phyloP scores from a whole-genome alignment of 2,888 invertebrate species.

The Rhagophthalmus giganteus region DNA sequence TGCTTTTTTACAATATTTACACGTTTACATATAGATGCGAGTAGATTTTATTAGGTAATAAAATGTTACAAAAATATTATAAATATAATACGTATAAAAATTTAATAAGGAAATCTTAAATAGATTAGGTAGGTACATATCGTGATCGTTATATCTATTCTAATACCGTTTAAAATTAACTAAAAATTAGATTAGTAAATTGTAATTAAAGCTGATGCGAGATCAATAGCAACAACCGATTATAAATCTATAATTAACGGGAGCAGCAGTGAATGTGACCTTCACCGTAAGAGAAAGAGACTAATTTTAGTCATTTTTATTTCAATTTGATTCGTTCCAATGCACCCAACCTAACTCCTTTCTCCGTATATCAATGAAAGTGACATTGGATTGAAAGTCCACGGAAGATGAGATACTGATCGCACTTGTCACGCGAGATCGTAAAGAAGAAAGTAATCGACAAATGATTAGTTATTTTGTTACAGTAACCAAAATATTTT shows the following conservation, averaged over 20 bases:
- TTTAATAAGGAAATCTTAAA: neutral
- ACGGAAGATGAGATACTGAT: slow-evolving; percentile 19
- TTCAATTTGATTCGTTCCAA: slow-evolving; percentile 26
- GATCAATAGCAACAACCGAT: slow-evolving; percentile 4
- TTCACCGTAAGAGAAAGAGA: slow-evolving; percentile 43
- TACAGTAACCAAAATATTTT: no score
- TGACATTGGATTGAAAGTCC: slow-evolving; percentile 32
- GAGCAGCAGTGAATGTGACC: slow-evolving; percentile 39
- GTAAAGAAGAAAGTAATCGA: slow-evolving; percentile 1
- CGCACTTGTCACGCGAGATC: slow-evolving; percentile 16
- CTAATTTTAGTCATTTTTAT: slow-evolving; percentile 25
- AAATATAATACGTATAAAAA: neutral
- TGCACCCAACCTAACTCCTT: slow-evolving; percentile 22
- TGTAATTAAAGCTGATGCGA: neutral
- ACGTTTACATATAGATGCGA: no score
- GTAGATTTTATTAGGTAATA: no score
- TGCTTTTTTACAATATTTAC: no score
- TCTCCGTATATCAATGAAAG: slow-evolving; percentile 32
- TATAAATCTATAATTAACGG: slow-evolving; percentile 2
- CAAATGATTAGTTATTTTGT: no score
- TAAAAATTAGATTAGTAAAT: neutral
- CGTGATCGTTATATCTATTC: no score
- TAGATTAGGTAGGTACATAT: no score
- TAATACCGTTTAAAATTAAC: no score
- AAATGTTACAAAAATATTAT: neutral